phyloP scores from a whole-genome alignment of 2,113 vertebrate genomes.

The Amblyopsis rosae region DNA sequence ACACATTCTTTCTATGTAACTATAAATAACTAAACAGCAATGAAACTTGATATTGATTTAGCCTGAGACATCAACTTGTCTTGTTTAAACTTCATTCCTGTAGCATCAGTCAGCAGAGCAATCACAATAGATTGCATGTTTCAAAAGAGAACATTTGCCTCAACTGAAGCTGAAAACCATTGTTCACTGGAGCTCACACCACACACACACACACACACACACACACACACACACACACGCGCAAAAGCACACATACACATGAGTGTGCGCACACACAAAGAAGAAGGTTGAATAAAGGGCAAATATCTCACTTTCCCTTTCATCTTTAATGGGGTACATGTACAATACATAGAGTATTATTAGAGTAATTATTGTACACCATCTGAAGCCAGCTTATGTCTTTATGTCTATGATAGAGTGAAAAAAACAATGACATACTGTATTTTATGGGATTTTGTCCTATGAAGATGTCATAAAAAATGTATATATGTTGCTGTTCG shows the following conservation, averaged over 20 bases:
- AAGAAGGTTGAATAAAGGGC: too few relatives aligned
- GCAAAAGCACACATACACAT: slow-evolving; percentile 4
- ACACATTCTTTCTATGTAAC: too few relatives aligned
- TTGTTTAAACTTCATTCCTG: background rate
- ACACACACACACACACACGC: background rate
- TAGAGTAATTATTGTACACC: too few relatives aligned
- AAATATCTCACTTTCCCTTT: too few relatives aligned
- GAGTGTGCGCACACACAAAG: background rate
- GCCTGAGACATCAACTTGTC: too few relatives aligned
- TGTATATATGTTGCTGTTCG: background rate
- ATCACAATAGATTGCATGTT: slow-evolving; percentile 32
- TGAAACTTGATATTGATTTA: too few relatives aligned
- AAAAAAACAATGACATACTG: too few relatives aligned
- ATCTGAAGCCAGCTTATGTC: too few relatives aligned
- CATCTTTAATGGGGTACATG: too few relatives aligned
- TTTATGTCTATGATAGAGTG: too few relatives aligned
- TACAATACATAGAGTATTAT: too few relatives aligned
- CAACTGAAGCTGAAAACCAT: slow-evolving; percentile 46
- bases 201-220: background rate
- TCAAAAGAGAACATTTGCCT: slow-evolving; percentile 48
- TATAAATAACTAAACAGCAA: too few relatives aligned
- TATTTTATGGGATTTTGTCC: background rate
- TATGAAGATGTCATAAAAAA: background rate
- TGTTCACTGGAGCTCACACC: background rate
- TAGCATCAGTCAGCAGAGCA: slow-evolving; percentile 2